Conservation (phyloP, 2,888 invertebrate genomes). For the Corythucha ciliata region DNA sequence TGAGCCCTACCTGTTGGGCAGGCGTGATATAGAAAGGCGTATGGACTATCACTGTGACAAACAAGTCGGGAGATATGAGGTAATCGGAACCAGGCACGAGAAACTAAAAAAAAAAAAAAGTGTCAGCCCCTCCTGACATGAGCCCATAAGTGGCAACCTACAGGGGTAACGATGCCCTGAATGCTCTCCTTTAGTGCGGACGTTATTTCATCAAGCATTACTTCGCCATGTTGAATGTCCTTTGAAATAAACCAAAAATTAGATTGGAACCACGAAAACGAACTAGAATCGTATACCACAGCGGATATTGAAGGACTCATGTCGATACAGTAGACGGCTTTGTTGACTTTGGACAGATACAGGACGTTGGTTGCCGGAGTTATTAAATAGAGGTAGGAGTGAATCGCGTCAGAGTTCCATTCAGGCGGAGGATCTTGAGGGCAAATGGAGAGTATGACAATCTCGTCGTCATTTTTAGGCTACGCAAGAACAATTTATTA, state of each 20-base stretch:
- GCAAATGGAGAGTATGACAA: constrained; percentile 55
- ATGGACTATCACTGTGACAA: constrained; percentile 65
- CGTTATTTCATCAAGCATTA: constrained; percentile 53
- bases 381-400: constrained; percentile 46
- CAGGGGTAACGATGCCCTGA: constrained; percentile 49
- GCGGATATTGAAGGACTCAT: constrained; percentile 66
- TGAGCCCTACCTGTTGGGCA: constrained; percentile 55
- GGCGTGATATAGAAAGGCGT: constrained; percentile 62
- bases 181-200: constrained; percentile 48
- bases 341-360: constrained; percentile 60
- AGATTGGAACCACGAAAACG: constrained; percentile 6
- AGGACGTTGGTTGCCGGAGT: constrained; percentile 51
- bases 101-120: constrained; percentile 47
- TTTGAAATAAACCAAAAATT: constrained; percentile 33
- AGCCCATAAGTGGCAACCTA: constrained; percentile 39
- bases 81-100: constrained; percentile 55
- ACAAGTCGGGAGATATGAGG: constrained; percentile 56
- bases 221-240: constrained; percentile 52
- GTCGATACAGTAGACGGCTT: constrained; percentile 65
- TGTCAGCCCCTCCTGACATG: background rate
- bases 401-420: constrained; percentile 45
- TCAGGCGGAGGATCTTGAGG: constrained; percentile 46
- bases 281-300: constrained; percentile 48
- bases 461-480: constrained; percentile 47
- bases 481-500: constrained; percentile 35